Evolutionary conservation across 2,888 invertebrate species (phyloP).

Genomic region (Athetis lepigone): DNA sequence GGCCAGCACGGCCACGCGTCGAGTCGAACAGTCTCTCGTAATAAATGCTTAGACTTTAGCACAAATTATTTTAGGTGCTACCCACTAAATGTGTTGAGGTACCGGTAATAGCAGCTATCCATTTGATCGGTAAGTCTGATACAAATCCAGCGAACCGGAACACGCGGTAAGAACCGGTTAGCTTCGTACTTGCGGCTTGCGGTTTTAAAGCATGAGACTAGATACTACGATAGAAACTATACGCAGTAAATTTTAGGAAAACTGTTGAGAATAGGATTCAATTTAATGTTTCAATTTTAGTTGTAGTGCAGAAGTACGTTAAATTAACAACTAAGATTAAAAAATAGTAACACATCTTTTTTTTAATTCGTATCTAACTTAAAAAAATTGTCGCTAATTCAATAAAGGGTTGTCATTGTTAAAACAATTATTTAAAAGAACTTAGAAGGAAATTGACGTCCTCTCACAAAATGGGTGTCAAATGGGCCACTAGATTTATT

Average conservation of each 20-base stretch:
- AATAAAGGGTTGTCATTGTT: too few relatives aligned
- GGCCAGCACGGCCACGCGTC: neutral
- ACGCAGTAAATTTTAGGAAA: neutral
- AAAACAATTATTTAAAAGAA: too few relatives aligned
- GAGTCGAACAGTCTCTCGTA: neutral
- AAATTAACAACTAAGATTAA: too few relatives aligned
- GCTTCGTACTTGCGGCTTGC: constrained; percentile 35
- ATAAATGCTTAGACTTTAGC: neutral
- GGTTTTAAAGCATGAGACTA: constrained; percentile 28
- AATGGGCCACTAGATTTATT: too few relatives aligned
- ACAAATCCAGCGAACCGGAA: constrained; percentile 30
- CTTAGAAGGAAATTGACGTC: too few relatives aligned
- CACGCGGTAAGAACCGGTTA: constrained; percentile 18
- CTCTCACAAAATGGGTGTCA: too few relatives aligned
- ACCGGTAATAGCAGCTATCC: constrained; percentile 37
- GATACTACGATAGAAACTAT: neutral
- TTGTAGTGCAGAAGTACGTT: too few relatives aligned
- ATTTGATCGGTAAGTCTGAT: constrained; percentile 49
- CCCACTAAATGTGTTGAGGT: constrained; percentile 30
- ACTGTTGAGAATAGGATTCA: neutral
- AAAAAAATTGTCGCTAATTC: too few relatives aligned
- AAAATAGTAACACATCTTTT: too few relatives aligned
- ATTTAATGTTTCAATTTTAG: too few relatives aligned
- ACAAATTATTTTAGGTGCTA: constrained; percentile 32
- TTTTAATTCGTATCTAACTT: too few relatives aligned